These are phyloP conservation scores for Caenorhabditis sp. DNA, from an alignment of 2,888 invertebrate species.

Conservation along the genomic window DNA sequence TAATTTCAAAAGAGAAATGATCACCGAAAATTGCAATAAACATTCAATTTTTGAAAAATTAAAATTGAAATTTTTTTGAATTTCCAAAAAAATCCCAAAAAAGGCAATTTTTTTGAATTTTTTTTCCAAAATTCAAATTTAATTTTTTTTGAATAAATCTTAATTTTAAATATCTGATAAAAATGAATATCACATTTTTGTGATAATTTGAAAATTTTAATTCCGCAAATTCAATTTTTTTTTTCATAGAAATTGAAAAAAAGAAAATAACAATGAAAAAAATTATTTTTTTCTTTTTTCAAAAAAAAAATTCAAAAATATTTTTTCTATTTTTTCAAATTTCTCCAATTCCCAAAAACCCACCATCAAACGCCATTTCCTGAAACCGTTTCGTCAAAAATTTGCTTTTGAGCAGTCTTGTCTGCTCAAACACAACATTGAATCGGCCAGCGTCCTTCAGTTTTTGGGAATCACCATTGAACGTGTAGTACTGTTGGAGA, in stretches of 20 bases:
- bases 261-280: neutral
- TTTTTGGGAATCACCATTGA: conserved; percentile 59
- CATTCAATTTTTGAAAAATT: too few relatives aligned
- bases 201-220: too few relatives aligned
- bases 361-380: conserved; percentile 52
- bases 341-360: neutral
- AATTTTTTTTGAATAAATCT: neutral
- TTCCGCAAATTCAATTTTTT: neutral
- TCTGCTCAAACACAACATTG: conserved; percentile 64
- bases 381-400: conserved; percentile 60
- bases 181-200: too few relatives aligned
- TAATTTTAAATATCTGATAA: too few relatives aligned
- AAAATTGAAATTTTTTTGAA: neutral
- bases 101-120: too few relatives aligned
- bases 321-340: neutral
- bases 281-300: neutral
- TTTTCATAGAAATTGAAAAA: too few relatives aligned
- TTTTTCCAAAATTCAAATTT: neutral
- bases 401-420: conserved; percentile 54
- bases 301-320: neutral
- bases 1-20: too few relatives aligned
- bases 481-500: conserved; percentile 62
- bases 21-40: too few relatives aligned
- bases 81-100: too few relatives aligned
- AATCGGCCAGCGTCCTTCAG: conserved; percentile 46